Evolutionary conservation across 2,888 invertebrate species (phyloP), one percentile per base, ranked within the genome.

Genomic region (Artemia sp.): DNA sequence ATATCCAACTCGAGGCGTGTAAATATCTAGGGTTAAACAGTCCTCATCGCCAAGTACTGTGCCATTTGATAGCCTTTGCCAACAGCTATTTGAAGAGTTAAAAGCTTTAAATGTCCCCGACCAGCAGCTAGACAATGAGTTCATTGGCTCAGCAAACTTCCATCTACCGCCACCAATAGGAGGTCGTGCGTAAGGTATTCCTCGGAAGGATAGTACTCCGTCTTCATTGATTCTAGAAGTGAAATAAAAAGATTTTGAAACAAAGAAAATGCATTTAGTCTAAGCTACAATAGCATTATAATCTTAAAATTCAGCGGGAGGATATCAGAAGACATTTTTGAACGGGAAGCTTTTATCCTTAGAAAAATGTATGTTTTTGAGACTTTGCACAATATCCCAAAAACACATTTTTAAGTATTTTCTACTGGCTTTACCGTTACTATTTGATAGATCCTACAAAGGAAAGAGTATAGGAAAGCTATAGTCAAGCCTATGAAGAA

Each of bases 11-110:
- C 86, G 85, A 0, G 92, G 91, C 1, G 91, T 90, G 52, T 87
- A 85, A 1, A 92, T 84, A 75, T 92, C 91, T 10, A 92, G 78
- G 19, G 87, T 88, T 53, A 92, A 80, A 74, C 92, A 92, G 77
- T 92, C 86, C 78, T 92, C 92, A 6, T 81, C 80, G 0, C 90
- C 89, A n/a, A 82, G 80, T 14, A 84, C 79, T 0, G 83, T 83
- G 38, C 86, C 85, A 74, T 86, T 84, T 70, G 84, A 82, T 70
- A 86, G 81, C 68, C 86, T 82, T 76, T 90, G 90, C 74, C 85
- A 80, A 76, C 91, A 91, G 0, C 52, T 58, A n/a, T n/a, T 14
- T 66, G 71, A 69, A 12, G 51, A 14, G n/a, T 66, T n/a, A 14
- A 67, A 1, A 85, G 85, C 72, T 83, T 77, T 66, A 14, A 69